Base-by-base conservation (phyloP, 2,888 invertebrate species). In the Hemaris fuciformis region DNA sequence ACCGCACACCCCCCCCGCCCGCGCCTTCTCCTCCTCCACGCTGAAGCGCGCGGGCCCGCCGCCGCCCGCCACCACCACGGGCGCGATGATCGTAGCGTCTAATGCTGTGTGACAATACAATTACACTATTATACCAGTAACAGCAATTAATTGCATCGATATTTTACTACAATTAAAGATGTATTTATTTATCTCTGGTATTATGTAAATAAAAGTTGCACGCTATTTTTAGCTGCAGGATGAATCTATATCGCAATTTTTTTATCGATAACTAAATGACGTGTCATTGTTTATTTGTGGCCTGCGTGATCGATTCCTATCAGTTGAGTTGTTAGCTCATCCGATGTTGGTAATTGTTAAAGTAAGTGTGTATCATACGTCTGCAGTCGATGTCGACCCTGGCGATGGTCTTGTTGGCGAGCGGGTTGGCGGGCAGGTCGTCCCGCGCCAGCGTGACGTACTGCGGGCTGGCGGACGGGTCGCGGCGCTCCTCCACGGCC, bases 361-460 rank as follows among this genome's bases (percentile, higher is more conserved):
- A 25, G 3, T 7, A 45, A 57, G 63, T 53, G 10, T 27, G 13
- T 1, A 0, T 42, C 71, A 64, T 13, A 84, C 85, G 77, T 75
- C 75, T 74, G 22, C 62, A 64, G 3, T 76, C 74, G 3, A 67
- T 71, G 74, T 76, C 75, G 48, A 72, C 68, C 65, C 84, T 73
- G 15, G 80, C 74, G 42, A 84, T 71, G 34, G 87, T 88, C 72
- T 93, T 93, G 59, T 81, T 87, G 38, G 92, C 93, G 61, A 92
- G 78, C 25, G 93, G 93, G 76, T 91, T 93, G 57, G 86, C 70
- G 13, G 77, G 70, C 58, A 88, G 72, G 56, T 85, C 76, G 13
- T 64, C 73, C 62, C 66, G 83, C 64, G 85, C 85, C 80, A 94
- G 88, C 62, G 91, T 79, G 62, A 94, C 93, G 77, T 94, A 94